Conservation (phyloP, 1,140 invertebrate genomes). For the Heliothis virescens region DNA sequence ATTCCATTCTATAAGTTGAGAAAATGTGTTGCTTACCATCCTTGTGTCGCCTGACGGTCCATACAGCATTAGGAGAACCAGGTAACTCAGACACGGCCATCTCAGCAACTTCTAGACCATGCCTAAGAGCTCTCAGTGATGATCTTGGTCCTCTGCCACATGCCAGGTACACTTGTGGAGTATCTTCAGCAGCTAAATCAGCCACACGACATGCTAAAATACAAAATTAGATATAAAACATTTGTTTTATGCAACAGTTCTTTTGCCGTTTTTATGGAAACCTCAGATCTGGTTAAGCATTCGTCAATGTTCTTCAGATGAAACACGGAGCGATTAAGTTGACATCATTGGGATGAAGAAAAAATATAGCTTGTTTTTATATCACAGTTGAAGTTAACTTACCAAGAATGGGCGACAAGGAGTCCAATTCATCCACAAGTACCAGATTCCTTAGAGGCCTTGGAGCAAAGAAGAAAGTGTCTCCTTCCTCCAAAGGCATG, state of each 20-base stretch:
- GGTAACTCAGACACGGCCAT: conserved; percentile 99
- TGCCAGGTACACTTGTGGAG: conserved; percentile 98
- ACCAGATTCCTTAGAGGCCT: conserved; percentile 98
- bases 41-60: conserved; percentile 98
- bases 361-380: no score
- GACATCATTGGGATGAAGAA: conserved; percentile 25
- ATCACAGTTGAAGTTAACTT: conserved; percentile 48
- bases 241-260: background rate
- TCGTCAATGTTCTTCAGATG: conserved; percentile 51
- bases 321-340: conserved; percentile 47
- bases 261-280: background rate
- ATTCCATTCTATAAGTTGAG: background rate
- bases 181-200: conserved; percentile 98
- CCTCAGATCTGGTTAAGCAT: conserved; percentile 49
- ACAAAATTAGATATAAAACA: conserved; percentile 30
- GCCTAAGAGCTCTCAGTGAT: conserved; percentile 96
- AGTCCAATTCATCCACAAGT: conserved; percentile 99
- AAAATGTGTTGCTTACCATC: conserved; percentile 91
- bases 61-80: conserved; percentile 99
- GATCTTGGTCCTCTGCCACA: conserved; percentile 98
- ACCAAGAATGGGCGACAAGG: conserved; percentile 98
- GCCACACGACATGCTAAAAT: conserved; percentile 88
- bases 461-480: conserved; percentile 99
- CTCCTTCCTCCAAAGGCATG: conserved; percentile 99
- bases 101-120: conserved; percentile 99